phyloP scores from a whole-genome alignment of 92 coral and sea anemone species.

The Porites rus region DNA sequence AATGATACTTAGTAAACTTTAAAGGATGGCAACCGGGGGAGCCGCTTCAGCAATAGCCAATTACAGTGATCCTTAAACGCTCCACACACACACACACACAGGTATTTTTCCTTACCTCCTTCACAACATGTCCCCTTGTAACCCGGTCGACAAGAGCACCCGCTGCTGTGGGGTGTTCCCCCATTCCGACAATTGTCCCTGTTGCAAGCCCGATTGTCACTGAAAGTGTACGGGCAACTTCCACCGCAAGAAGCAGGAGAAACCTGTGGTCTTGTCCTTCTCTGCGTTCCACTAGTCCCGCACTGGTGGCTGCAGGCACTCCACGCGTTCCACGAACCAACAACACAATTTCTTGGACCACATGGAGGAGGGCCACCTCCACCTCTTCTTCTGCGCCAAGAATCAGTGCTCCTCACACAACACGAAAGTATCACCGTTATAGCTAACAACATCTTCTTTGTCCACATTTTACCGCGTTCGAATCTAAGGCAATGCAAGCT shows the following conservation, averaged over 20 bases:
- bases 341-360: constrained; percentile 58
- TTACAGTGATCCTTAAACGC: too few species aligned
- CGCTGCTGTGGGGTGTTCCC: constrained; percentile 13
- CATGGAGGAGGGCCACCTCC: constrained; percentile 77
- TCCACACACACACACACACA: too few species aligned
- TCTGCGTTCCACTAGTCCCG: constrained; percentile 81
- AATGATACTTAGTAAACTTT: too few species aligned
- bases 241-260: constrained; percentile 60
- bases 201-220: constrained; percentile 22
- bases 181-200: neutral
- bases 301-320: constrained; percentile 75
- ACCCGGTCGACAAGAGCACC: constrained; percentile 8
- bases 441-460: neutral
- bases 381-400: constrained; percentile 77
- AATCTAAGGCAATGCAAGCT: too few species aligned
- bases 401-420: constrained; percentile 3
- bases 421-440: neutral
- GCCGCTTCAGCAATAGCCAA: too few species aligned
- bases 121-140: constrained; percentile 3
- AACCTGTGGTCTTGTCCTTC: constrained; percentile 62
- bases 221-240: constrained; percentile 23
- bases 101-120: neutral
- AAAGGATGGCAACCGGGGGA: too few species aligned
- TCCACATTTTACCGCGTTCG: constrained; percentile 14
- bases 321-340: constrained; percentile 67